phyloP scores from a whole-genome alignment of 2,888 invertebrate species.

The Ophion costatus region DNA sequence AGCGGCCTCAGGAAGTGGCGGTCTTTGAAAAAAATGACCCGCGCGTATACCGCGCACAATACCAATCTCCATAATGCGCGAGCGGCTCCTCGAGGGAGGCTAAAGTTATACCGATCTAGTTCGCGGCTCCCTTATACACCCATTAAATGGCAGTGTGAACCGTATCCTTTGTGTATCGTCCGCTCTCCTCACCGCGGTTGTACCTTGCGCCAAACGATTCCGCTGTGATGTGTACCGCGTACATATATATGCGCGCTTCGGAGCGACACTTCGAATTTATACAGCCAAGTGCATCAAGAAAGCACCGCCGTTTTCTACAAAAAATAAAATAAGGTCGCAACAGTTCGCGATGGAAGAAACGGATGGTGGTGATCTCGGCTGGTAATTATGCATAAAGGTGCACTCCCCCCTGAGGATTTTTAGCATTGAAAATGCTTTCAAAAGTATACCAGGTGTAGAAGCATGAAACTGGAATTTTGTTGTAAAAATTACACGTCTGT shows the following conservation, averaged over 20 bases:
- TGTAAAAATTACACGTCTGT: too few species aligned
- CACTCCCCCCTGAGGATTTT: too few species aligned
- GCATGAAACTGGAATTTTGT: too few species aligned
- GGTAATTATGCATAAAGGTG: too few species aligned
- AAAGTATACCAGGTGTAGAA: too few species aligned
- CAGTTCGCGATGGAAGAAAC: not conserved
- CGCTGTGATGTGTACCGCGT: slow-evolving; percentile 52
- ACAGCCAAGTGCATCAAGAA: not conserved
- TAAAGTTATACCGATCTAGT: slow-evolving; percentile 75
- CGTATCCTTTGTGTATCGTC: slow-evolving; percentile 76
- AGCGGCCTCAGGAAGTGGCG: too few species aligned
- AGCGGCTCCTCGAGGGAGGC: not conserved
- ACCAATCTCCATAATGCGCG: not conserved
- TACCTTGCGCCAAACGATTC: slow-evolving; percentile 27
- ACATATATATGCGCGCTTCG: not conserved
- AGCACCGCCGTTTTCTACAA: not conserved
- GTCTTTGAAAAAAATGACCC: slow-evolving; percentile 3
- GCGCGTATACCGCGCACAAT: slow-evolving; percentile 5
- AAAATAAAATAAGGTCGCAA: not conserved
- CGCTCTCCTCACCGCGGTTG: slow-evolving; percentile 6
- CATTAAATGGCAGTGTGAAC: slow-evolving; percentile 79
- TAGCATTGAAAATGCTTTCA: too few species aligned
- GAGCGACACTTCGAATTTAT: slow-evolving; percentile 15
- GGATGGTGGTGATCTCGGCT: too few species aligned
- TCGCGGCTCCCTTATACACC: slow-evolving; percentile 71